Base-by-base conservation (phyloP, 2,888 invertebrate species). In the Cremastinae sp. region DNA sequence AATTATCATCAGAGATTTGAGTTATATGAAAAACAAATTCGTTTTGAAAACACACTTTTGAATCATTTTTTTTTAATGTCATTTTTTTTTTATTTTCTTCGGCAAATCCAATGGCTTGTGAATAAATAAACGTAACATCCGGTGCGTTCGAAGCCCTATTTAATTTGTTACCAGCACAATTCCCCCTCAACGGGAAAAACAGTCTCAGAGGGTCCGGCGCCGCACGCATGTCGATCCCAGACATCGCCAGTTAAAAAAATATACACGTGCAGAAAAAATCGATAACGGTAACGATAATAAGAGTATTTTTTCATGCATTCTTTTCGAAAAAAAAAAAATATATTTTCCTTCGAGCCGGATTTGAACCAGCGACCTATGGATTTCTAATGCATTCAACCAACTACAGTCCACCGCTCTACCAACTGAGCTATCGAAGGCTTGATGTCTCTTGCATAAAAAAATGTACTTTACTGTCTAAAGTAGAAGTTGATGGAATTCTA, bases 341-440 rank as follows among this genome's bases (percentile, higher is more conserved):
- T 3, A 28, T 3, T 28, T 28, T 28, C 28, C n/a, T 41, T 41
- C 41, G n/a, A 41, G 41, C 41, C 41, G n/a, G 41, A 41, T n/a
- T 41, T 41, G 41, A 61, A 53, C 51, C 16, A 58, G 37, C 18
- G 49, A 41, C 18, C 18, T 53, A 8, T 65, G 12, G 10, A 10
- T 22, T 59, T 8, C 78, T 71, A 39, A 49, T 59, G 2, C 28
- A 10, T 20, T 35, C 16, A 69, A 51, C 86, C 89, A 81, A 89
- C 89, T 89, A 89, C 89, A 89, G 89, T 89, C 89, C 89, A 89
- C 89, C 89, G 89, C 89, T 89, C 89, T 89, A 89, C 89, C 89
- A 89, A 89, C 89, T 90, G 89, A 89, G 88, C 89, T 90, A 89
- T 90, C 89, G 89, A 89, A 89, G 89, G 89, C 53, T 71, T 64